Base-by-base conservation (phyloP, 2,113 vertebrate species). In the Ia io region DNA sequence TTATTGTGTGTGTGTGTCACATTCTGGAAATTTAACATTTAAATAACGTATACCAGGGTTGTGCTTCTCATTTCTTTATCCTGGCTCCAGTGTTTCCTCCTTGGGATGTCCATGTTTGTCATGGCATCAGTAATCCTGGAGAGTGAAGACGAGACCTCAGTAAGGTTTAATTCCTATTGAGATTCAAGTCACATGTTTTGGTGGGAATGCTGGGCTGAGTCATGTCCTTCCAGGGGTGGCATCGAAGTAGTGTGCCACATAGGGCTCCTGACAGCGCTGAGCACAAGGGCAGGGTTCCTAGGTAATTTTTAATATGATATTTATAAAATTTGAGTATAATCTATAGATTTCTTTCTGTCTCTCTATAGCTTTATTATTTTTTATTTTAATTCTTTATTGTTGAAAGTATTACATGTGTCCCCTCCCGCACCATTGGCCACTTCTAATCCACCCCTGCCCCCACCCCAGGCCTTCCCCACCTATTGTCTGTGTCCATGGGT, bases 61-160 rank as follows among this genome's bases (percentile, higher is more conserved):
- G 6, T 67, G 56, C 18, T 69, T 69, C 80, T 13, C 30, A 8
- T 5, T 35, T 69, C 12, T 22, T 53, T 69, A 30, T 69, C 47
- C 14, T 20, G 16, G n/a, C 59, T 67, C 28, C 13, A 7, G 4
- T 47, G 13, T 40, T 67, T 42, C 47, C 35, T 77, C 13, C 56
- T 74, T n/a, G 28, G 25, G 10, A 7, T 35, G 51, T 42, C 32
- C 56, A 25, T 35, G 6, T 51, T 25, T 42, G 44, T n/a, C 56
- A 6, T 16, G 28, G 35, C 30, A 37, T n/a, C 0, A 0, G 0
- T 14, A 42, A 22, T 84, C 51, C 56, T 76, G 28, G n/a, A 20
- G 90, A 35, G 13, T 51, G 18, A 74, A 74, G 28, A 12, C 14
- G 10, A 14, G 71, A 25, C 49, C 9, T n/a, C 49, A 25, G 30